Conservation (phyloP, 1,140 invertebrate genomes). For the Pogonomyrmex californicus region DNA sequence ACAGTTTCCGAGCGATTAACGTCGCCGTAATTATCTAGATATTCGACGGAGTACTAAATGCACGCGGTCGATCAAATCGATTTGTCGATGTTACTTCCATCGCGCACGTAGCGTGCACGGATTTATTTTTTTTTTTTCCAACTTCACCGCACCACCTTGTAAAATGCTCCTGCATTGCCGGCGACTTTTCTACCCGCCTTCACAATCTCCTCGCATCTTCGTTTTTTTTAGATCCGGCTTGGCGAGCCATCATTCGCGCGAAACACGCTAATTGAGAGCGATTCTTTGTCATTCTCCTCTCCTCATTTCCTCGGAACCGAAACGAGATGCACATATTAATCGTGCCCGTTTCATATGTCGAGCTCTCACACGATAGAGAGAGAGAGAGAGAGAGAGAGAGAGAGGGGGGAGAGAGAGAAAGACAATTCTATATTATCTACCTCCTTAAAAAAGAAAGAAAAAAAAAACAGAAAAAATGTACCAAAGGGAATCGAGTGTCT, state of each 20-base stretch:
- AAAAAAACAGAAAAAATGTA: slow-evolving; percentile 36
- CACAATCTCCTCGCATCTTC: slow-evolving; percentile 3
- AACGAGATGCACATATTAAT: slow-evolving; percentile 7
- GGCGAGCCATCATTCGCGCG: slow-evolving; percentile 24
- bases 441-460: slow-evolving; percentile 35
- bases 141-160: background rate
- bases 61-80: slow-evolving; percentile 16
- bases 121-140: too few relatives aligned
- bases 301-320: slow-evolving; percentile 12
- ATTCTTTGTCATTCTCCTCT: slow-evolving; percentile 6
- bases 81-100: background rate
- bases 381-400: too few relatives aligned
- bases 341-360: slow-evolving; percentile 2
- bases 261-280: background rate
- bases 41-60: background rate
- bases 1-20: background rate
- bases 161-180: background rate
- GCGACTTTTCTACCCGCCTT: slow-evolving; percentile 3
- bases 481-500: slow-evolving; percentile 38
- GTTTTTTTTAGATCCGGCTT: background rate
- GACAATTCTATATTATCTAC: slow-evolving; percentile 67
- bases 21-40: background rate
- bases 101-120: background rate
- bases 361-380: slow-evolving; percentile 7
- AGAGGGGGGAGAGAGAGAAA: too few relatives aligned